Base-by-base conservation (phyloP, 2,888 invertebrate genomes). In the Volucella inflata region DNA sequence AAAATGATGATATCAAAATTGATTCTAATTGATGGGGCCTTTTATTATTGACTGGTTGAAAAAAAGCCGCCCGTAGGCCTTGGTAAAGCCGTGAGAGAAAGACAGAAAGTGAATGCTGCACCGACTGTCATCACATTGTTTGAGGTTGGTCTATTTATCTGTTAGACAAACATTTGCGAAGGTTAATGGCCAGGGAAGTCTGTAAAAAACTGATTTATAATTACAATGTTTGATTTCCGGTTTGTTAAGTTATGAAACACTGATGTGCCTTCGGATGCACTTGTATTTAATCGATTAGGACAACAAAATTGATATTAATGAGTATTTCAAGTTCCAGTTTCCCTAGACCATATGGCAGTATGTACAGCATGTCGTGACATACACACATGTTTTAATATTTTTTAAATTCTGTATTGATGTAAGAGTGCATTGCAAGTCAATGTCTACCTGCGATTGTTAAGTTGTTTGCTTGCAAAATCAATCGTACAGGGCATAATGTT, bases 21-120 rank as follows among this genome's bases (percentile, higher is more conserved):
- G 87, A 87, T 82, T 82, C 82, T 87, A 87, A 87, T 81, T 87
- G 82, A 87, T 87, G 87, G 76, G 85, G 72, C 85, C 76, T 77
- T 85, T 81, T 81, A 80, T 76, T 80, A 50, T 77, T 72, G 68
- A 62, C 77, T 81, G 51, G 60, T 72, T 78, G 72, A 30, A 30
- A 12, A 68, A 68, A 62, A 62, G 75, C 57, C 65, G 71, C 65
- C 65, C 38, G 4, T 36, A 11, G 16, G 42, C 53, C 21, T 51
- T 53, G 62, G 38, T 74, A 68, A 59, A 75, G 65, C 57, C 57
- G n/a, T 62, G 42, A 30, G 57, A 21, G 6, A 6, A 30, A 30
- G 36, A 64, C 16, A 14, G 14, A 42, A 30, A 16, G 53, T 44
- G 64, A 12, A 48, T 57, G 51, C 64, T 68, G 75, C 85, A 80